phyloP scores from a whole-genome alignment of 92 coral and sea anemone species.

The Heliopora coerulea region DNA sequence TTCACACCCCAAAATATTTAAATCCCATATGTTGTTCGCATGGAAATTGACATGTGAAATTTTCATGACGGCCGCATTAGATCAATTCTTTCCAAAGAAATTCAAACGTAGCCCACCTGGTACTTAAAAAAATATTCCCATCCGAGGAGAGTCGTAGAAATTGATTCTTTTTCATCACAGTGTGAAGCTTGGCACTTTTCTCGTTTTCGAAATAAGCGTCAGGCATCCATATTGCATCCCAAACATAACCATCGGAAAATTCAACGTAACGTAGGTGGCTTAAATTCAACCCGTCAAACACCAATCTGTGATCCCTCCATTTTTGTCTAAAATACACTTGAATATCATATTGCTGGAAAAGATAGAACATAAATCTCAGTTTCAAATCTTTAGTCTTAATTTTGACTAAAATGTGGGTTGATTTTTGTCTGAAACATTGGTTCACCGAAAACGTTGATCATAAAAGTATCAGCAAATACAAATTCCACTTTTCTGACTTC shows the following conservation, averaged over 20 bases:
- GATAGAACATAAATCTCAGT: neutral
- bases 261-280: slow-evolving; percentile 53
- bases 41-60: too few relatives aligned
- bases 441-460: too few relatives aligned
- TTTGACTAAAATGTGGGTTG: too few relatives aligned
- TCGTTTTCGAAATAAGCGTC: slow-evolving; percentile 75
- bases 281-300: slow-evolving; percentile 38
- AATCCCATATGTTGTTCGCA: too few relatives aligned
- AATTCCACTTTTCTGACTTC: too few relatives aligned
- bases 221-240: slow-evolving; percentile 75
- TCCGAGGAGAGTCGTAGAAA: slow-evolving; percentile 53
- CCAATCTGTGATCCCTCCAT: slow-evolving; percentile 68
- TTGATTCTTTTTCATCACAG: slow-evolving; percentile 61
- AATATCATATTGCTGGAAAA: slow-evolving; percentile 56
- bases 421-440: too few relatives aligned
- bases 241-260: slow-evolving; percentile 49
- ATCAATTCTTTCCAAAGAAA: neutral
- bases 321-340: slow-evolving; percentile 78
- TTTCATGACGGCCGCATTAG: too few relatives aligned
- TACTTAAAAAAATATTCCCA: slow-evolving; percentile 59
- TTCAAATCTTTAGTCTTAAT: too few relatives aligned
- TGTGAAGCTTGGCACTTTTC: slow-evolving; percentile 59
- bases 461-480: too few relatives aligned
- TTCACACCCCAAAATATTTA: too few relatives aligned
- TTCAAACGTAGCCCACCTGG: slow-evolving; percentile 49